phyloP scores from a whole-genome alignment of 1,140 invertebrate genomes.

The Lasioglossum baleicum region DNA sequence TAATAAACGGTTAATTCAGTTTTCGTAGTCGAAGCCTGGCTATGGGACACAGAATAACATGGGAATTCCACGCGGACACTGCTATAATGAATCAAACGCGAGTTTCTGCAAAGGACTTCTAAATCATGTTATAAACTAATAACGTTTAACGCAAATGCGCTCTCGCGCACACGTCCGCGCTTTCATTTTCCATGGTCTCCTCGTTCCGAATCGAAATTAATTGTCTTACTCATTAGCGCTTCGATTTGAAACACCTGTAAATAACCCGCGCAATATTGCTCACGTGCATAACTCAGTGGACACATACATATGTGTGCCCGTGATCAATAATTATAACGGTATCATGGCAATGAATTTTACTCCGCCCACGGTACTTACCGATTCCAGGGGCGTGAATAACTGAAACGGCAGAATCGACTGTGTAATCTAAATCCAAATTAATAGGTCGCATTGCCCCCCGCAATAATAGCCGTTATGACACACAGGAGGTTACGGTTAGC shows the following conservation, averaged over 20 bases:
- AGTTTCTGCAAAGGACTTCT: neutral
- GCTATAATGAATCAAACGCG: neutral
- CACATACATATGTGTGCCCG: neutral
- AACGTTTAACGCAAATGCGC: neutral
- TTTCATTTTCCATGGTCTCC: neutral
- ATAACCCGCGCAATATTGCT: slow-evolving; percentile 25
- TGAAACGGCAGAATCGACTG: slow-evolving; percentile 61
- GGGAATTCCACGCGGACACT: neutral
- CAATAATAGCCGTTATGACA: slow-evolving; percentile 62
- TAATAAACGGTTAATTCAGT: too few species aligned
- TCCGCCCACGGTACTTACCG: slow-evolving; percentile 41
- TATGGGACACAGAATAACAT: too few species aligned
- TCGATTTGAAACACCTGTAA: slow-evolving; percentile 20
- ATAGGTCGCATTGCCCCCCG: slow-evolving; percentile 61
- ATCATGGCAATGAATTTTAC: slow-evolving; percentile 64
- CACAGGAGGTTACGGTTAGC: slow-evolving; percentile 44
- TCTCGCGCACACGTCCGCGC: too few species aligned
- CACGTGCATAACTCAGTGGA: neutral
- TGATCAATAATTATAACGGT: slow-evolving; percentile 62
- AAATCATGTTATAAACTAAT: neutral
- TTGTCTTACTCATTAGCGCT: slow-evolving; percentile 16
- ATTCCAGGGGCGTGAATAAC: slow-evolving; percentile 59
- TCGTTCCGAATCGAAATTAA: slow-evolving; percentile 19
- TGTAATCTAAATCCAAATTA: slow-evolving; percentile 70
- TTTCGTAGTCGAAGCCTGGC: too few species aligned